Evolutionary conservation across 2,888 invertebrate species (phyloP).

Genomic region (Lepeophtheirus nordmannii): DNA sequence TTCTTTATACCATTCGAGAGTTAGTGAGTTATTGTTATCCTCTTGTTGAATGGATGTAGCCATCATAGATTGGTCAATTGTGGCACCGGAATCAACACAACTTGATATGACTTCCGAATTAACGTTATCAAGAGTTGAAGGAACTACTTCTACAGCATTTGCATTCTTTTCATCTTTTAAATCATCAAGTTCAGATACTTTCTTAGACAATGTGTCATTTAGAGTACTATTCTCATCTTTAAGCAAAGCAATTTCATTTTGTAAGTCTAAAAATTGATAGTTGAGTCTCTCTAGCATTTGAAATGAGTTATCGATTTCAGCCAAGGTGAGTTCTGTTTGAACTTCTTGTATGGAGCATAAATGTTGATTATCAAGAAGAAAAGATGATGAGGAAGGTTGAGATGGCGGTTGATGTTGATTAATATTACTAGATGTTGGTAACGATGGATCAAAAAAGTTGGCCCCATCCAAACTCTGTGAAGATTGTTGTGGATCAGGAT

Average conservation of each 20-base stretch:
- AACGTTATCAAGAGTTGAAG: neutral
- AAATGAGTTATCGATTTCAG: neutral
- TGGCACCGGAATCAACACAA: neutral
- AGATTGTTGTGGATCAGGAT: neutral
- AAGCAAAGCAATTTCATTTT: neutral
- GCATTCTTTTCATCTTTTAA: neutral
- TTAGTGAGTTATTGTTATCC: neutral
- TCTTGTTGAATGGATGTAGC: neutral
- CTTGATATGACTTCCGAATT: neutral
- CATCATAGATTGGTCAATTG: neutral
- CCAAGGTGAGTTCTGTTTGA: neutral
- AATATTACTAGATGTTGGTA: neutral
- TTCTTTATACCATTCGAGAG: slow-evolving; percentile 6
- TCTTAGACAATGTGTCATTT: neutral
- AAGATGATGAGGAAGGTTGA: neutral
- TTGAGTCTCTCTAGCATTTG: neutral
- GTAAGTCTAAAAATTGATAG: neutral
- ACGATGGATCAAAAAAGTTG: neutral
- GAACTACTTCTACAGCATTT: neutral
- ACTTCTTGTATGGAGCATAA: neutral
- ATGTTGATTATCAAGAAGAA: neutral
- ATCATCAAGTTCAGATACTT: neutral
- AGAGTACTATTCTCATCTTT: neutral
- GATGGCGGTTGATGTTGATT: neutral
- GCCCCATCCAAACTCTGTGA: neutral